Evolutionary conservation across 2,888 invertebrate genomes (phyloP), one percentile per base, ranked within the genome.

Genomic region (Syrphus vitripennis): DNA sequence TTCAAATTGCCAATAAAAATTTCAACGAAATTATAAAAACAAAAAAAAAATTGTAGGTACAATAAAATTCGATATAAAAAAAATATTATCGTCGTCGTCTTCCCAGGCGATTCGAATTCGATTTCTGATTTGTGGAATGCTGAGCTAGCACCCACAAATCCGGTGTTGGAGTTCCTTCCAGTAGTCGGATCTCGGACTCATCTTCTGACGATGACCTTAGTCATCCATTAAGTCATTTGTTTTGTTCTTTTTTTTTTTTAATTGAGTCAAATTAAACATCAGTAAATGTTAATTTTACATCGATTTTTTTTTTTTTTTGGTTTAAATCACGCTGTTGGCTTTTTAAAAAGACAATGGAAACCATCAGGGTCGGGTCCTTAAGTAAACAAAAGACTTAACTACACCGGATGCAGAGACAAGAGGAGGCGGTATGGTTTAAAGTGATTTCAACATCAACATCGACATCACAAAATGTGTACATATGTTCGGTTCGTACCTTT

Each of bases 251-350:
- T 67, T 40, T 48, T 40, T 48, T 57, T 72, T 79, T 78, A 72
- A 82, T 82, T 82, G 55, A 72, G 77, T 70, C 72, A 70, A 82
- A 82, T 86, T 86, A 86, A 86, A 72, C 72, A 86, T 69, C 81
- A 53, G 19, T 74, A 70, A 86, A 78, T 48, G 82, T 77, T 86
- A 74, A 82, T 82, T 82, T 82, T 74, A 83, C 78, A 74, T 63
- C 29, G 40, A 26, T 37, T 37, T 29, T 16, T 26, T 63, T 29
- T 4, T 16, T 42, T 12, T 29, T 37, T 2, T 57, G 31, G n/a
- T 16, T 42, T 1, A n/a, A 14, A 16, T 42, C 4, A 24, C 10
- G 26, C 48, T 69, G 34, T 70, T 71, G 80, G 76, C 76, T 76
- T 76, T 84, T 61, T 59, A 45, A 6, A 40, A 86, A 65, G 69